These are phyloP conservation scores for Coregonus suidteri DNA, from an alignment of 2,797 vertebrate genomes.

Conservation along the genomic window DNA sequence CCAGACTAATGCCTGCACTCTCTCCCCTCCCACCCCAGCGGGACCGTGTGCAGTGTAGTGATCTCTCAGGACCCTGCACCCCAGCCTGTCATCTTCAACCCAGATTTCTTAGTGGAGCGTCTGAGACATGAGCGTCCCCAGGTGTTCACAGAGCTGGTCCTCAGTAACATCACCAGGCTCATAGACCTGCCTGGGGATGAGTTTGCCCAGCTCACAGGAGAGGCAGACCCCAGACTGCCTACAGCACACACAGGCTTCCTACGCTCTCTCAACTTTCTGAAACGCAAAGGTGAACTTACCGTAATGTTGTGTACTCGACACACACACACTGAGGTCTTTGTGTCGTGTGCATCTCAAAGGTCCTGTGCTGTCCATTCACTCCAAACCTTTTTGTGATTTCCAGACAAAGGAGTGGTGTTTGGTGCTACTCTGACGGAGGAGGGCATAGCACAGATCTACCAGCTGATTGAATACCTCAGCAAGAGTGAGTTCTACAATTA, in stretches of 20 bases:
- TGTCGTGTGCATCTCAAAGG: neutral
- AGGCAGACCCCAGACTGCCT: conserved; percentile 85
- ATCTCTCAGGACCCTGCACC: conserved; percentile 82
- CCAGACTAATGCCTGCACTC: neutral
- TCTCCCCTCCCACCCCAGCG: conserved; percentile 64
- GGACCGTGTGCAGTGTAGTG: conserved; percentile 85
- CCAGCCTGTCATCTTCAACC: conserved; percentile 92
- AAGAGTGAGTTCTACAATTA: conserved; percentile 87
- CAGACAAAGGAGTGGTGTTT: conserved; percentile 95
- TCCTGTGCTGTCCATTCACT: neutral
- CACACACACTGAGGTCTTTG: neutral
- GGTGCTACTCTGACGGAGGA: conserved; percentile 94
- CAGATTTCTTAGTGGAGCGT: conserved; percentile 97
- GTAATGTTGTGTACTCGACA: neutral
- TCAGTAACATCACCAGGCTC: conserved; percentile 92
- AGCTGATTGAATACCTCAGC: conserved; percentile 94
- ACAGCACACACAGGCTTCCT: conserved; percentile 80
- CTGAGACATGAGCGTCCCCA: conserved; percentile 89
- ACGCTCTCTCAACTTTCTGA: conserved; percentile 91
- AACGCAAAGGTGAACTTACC: conserved; percentile 83
- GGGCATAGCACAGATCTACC: conserved; percentile 96
- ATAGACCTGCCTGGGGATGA: conserved; percentile 95
- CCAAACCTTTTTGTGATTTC: conserved; percentile 21
- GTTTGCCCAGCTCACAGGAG: conserved; percentile 89
- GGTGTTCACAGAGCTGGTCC: conserved; percentile 86